phyloP scores from a whole-genome alignment of 2,113 vertebrate species.

The Etheostoma cragini region DNA sequence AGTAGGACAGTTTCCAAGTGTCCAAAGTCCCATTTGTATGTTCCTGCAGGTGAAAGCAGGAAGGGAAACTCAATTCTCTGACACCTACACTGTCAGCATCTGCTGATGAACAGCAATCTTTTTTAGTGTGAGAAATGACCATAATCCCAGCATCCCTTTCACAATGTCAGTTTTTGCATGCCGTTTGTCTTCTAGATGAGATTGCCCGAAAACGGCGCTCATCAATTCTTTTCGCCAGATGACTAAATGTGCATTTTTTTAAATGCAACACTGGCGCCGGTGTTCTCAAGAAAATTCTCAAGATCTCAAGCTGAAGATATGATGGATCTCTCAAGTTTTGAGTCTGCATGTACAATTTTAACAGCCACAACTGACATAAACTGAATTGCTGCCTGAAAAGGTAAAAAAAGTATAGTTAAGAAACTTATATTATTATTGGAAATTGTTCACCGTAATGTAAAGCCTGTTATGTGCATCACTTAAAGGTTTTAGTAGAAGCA shows the following conservation, averaged over 20 bases:
- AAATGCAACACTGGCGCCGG: constrained; percentile 7
- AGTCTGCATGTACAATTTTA: constrained; percentile 39
- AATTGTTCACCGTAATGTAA: constrained; percentile 52
- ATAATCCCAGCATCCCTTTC: constrained; percentile 18
- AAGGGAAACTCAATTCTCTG: neutral
- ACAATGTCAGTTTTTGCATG: neutral
- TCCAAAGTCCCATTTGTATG: neutral
- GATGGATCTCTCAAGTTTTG: constrained; percentile 29
- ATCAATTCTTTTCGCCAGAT: constrained; percentile 19
- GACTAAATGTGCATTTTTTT: constrained; percentile 24
- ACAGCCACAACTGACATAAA: constrained; percentile 35
- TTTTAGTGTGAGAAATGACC: neutral
- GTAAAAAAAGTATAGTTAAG: constrained; percentile 28
- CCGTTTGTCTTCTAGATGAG: constrained; percentile 33
- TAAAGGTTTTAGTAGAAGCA: constrained; percentile 66
- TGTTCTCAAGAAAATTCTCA: too few species aligned
- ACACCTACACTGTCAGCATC: constrained; percentile 12
- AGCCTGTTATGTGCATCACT: constrained; percentile 45
- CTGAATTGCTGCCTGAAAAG: constrained; percentile 39
- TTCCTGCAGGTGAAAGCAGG: neutral
- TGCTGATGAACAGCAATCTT: neutral
- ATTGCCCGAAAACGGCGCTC: constrained; percentile 4
- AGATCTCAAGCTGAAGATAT: constrained; percentile 24
- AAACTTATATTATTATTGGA: constrained; percentile 41
- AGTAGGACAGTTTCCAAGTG: neutral